Percentiles rank a stretch among this genome's conserved stretches.
Evolutionary conservation across 2,888 invertebrate genomes (phyloP).

Genomic region (Chromoteleia sp.): DNA sequence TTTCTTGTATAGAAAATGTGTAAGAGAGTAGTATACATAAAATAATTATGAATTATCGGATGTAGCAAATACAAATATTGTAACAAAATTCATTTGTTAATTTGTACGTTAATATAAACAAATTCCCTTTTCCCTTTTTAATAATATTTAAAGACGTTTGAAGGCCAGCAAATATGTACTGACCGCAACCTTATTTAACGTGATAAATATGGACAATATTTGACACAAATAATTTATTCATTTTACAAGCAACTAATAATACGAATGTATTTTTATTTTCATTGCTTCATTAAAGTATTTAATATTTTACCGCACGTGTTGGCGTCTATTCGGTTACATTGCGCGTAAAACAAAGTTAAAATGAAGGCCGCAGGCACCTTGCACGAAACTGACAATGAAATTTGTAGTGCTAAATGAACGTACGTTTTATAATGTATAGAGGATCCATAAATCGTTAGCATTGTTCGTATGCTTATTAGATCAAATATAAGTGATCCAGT

Average conservation of each 20-base stretch:
- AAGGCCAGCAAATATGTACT: background rate
- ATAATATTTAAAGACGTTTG: background rate
- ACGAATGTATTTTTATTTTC: background rate
- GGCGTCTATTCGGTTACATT: conserved; percentile 25
- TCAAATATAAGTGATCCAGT: conserved; percentile 22
- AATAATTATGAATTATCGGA: too few relatives aligned
- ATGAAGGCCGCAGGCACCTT: conserved; percentile 35
- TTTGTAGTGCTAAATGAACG: conserved; percentile 1
- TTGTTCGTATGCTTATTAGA: conserved; percentile 33
- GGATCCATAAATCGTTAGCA: conserved; percentile 24
- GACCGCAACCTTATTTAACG: background rate
- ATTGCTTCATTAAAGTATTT: conserved; percentile 3
- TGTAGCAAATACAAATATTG: too few relatives aligned
- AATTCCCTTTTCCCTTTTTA: background rate
- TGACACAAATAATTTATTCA: too few relatives aligned
- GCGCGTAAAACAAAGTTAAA: conserved; percentile 35
- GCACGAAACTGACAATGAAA: conserved; percentile 39
- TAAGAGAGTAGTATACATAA: too few relatives aligned
- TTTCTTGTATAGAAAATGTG: too few relatives aligned
- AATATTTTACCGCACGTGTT: background rate
- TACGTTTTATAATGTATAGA: background rate
- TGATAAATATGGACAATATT: background rate
- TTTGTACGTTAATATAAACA: background rate
- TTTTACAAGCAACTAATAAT: too few relatives aligned
- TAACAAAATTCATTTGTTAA: background rate